Percentiles rank a stretch among this genome's conserved stretches.
phyloP scores from a whole-genome alignment of 2,797 vertebrate genomes.

The Scolopax rusticola region DNA sequence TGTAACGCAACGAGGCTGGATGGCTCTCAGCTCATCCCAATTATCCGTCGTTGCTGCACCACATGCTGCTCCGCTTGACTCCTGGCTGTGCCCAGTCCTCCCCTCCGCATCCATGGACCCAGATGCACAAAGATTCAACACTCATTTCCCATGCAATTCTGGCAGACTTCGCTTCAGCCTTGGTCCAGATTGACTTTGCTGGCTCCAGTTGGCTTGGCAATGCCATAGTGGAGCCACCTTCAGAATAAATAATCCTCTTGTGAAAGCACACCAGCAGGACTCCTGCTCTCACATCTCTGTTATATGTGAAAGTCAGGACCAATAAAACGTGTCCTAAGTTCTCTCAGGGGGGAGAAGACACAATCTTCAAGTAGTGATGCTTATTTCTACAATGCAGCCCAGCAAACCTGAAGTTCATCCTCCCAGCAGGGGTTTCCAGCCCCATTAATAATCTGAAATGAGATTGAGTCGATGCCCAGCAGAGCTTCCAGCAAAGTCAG shows the following conservation, averaged over 20 bases:
- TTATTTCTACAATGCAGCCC: neutral
- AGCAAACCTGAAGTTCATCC: neutral
- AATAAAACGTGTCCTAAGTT: rapidly evolving
- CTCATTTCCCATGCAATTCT: neutral
- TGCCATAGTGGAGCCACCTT: neutral
- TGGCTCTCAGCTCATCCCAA: rapidly evolving
- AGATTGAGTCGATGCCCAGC: neutral
- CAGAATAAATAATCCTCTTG: neutral
- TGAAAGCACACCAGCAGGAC: neutral
- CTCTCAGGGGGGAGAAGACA: neutral
- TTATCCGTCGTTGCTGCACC: neutral
- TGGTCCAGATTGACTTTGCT: neutral
- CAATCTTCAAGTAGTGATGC: neutral
- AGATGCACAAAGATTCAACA: neutral
- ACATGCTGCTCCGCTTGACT: neutral
- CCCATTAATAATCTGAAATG: slow-evolving; percentile 12
- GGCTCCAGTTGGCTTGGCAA: neutral
- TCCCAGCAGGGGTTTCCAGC: neutral
- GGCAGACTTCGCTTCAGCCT: neutral
- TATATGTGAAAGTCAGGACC: neutral
- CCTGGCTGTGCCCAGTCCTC: rapidly evolving
- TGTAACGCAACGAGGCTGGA: rapidly evolving
- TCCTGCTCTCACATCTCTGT: neutral
- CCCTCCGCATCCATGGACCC: neutral
- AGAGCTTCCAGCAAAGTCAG: slow-evolving; percentile 15